These are phyloP conservation scores for Patella depressa DNA, from an alignment of 2,888 invertebrate species.

Conservation along the genomic window DNA sequence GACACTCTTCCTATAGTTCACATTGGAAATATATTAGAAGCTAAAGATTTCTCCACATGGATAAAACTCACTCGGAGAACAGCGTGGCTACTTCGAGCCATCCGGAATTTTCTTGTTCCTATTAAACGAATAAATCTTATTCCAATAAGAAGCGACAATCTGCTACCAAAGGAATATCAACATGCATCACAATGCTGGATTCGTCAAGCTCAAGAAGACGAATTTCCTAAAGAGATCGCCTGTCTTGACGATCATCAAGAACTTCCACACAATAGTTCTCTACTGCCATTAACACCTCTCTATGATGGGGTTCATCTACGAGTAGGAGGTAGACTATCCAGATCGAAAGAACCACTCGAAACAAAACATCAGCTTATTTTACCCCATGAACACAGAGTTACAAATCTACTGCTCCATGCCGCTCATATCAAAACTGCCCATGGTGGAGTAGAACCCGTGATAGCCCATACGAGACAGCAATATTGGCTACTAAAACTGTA, in stretches of 20 bases:
- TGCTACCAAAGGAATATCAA: too few relatives aligned
- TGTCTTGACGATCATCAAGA: too few relatives aligned
- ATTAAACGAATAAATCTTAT: background rate
- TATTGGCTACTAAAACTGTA: too few relatives aligned
- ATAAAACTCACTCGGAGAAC: slow-evolving; percentile 1
- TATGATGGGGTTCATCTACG: slow-evolving; percentile 14
- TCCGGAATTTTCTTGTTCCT: background rate
- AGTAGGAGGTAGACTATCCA: slow-evolving; percentile 5
- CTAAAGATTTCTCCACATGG: slow-evolving; percentile 1
- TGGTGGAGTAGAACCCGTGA: slow-evolving; percentile 11
- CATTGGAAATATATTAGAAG: background rate
- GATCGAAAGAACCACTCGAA: slow-evolving; percentile 1
- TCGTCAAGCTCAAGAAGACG: background rate
- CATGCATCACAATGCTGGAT: too few relatives aligned
- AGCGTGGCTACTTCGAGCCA: slow-evolving; percentile 5
- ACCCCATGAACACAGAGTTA: background rate
- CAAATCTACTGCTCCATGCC: slow-evolving; percentile 10
- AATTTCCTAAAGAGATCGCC: slow-evolving; percentile 12
- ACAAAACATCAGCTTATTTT: slow-evolving; percentile 14
- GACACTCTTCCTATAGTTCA: background rate
- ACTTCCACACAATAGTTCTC: slow-evolving; percentile 5
- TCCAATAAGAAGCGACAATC: background rate
- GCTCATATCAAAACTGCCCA: slow-evolving; percentile 14
- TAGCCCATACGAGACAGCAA: slow-evolving; percentile 8
- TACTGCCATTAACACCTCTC: slow-evolving; percentile 12